phyloP scores from a whole-genome alignment of 2,888 invertebrate genomes.

The Caenorhabditis sulstoni region DNA sequence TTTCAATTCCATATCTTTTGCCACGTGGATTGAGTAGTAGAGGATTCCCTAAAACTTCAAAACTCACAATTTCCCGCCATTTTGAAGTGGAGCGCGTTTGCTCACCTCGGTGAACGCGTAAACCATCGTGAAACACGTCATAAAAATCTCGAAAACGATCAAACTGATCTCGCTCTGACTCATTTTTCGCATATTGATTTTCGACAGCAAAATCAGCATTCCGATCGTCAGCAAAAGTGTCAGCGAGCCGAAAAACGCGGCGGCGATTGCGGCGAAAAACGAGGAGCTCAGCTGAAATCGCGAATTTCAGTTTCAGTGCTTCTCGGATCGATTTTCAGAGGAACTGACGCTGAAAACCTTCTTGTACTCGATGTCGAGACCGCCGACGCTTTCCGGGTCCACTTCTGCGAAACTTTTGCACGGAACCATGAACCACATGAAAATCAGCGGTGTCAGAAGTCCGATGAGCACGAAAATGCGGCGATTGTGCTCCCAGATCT shows the following conservation, averaged over 20 bases:
- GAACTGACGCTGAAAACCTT: slow-evolving; percentile 35
- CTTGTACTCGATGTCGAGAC: slow-evolving; percentile 57
- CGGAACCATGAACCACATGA: slow-evolving; percentile 63
- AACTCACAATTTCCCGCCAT: neutral
- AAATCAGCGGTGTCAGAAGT: slow-evolving; percentile 44
- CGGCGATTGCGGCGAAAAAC: slow-evolving; percentile 51
- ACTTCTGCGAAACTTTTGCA: slow-evolving; percentile 47
- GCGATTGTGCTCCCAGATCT: slow-evolving; percentile 56
- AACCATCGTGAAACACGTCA: slow-evolving; percentile 56
- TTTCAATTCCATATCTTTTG: slow-evolving; percentile 51
- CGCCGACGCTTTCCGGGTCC: slow-evolving; percentile 42
- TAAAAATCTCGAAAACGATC: slow-evolving; percentile 60
- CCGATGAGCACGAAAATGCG: slow-evolving; percentile 27
- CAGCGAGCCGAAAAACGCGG: slow-evolving; percentile 39
- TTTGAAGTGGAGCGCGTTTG: neutral
- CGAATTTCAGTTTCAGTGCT: too few species aligned
- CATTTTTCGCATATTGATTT: slow-evolving; percentile 41
- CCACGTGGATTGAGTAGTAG: slow-evolving; percentile 54
- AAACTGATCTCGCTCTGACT: slow-evolving; percentile 41
- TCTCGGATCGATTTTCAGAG: neutral
- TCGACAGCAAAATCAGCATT: slow-evolving; percentile 42
- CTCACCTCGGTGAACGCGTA: slow-evolving; percentile 58
- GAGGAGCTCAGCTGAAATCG: slow-evolving; percentile 56
- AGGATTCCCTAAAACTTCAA: slow-evolving; percentile 45
- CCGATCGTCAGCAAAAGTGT: slow-evolving; percentile 48